These are phyloP conservation scores for Metopia argyrocephala DNA, from an alignment of 2,888 invertebrate species.

Conservation along the genomic window DNA sequence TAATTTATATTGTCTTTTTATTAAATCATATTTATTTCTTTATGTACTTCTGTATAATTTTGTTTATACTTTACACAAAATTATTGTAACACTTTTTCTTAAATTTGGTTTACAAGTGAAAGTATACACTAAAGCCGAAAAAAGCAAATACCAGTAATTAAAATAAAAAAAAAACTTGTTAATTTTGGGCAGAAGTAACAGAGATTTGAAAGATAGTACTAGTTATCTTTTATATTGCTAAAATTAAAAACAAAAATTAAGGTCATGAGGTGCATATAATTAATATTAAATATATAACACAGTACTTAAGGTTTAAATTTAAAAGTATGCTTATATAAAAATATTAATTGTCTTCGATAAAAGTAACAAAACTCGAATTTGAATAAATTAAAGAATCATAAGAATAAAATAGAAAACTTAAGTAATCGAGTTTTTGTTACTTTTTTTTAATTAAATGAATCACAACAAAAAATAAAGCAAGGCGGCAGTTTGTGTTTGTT, in stretches of 20 bases:
- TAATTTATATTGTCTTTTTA: constrained; percentile 15
- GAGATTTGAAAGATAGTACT: background rate
- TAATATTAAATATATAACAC: constrained; percentile 3
- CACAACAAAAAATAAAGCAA: background rate
- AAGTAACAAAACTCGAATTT: background rate
- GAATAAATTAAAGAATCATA: background rate
- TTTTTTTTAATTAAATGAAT: background rate
- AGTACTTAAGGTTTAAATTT: background rate
- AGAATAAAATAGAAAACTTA: background rate
- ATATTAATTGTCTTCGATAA: background rate
- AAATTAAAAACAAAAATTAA: background rate
- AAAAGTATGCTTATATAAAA: background rate
- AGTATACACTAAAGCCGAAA: constrained; percentile 27
- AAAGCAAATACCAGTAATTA: too few relatives aligned
- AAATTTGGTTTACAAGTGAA: constrained; percentile 44
- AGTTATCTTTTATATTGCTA: constrained; percentile 18
- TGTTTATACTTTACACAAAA: constrained; percentile 37
- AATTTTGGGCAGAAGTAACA: constrained; percentile 1
- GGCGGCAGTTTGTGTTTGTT: constrained; percentile 10
- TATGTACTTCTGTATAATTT: constrained; percentile 3
- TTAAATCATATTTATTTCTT: constrained; percentile 2
- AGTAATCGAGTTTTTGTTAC: background rate
- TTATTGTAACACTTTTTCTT: constrained; percentile 24
- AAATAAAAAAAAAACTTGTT: background rate
- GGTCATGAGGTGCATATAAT: constrained; percentile 11